A percentile compares a stretch with the other conserved stretches of the same genome.
Conservation (phyloP, 2,113 vertebrate species). For the Ancistrus triradiatus region DNA sequence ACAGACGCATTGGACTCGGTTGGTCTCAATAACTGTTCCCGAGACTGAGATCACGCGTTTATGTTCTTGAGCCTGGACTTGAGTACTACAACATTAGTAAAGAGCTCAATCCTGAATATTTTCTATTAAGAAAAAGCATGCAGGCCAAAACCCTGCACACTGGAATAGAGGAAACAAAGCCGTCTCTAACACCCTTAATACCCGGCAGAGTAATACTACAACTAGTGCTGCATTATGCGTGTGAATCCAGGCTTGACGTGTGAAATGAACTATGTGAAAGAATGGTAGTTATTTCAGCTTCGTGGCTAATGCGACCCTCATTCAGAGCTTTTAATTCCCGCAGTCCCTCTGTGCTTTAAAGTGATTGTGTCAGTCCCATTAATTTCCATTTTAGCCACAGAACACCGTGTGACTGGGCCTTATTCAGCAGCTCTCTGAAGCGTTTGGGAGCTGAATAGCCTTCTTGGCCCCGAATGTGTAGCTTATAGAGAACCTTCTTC, state of each 20-base stretch:
- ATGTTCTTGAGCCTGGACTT: too few species aligned
- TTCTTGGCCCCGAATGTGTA: not conserved
- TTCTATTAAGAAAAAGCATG: not conserved
- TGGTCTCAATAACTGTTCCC: too few species aligned
- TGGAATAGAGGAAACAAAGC: too few species aligned
- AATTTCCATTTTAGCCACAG: slow-evolving; percentile 9
- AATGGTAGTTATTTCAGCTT: not conserved
- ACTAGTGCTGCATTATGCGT: too few species aligned
- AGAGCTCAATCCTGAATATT: too few species aligned
- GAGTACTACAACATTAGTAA: too few species aligned
- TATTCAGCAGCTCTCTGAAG: slow-evolving; percentile 4
- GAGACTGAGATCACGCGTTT: too few species aligned
- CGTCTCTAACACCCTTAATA: too few species aligned
- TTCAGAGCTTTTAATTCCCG: not conserved
- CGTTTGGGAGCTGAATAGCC: slow-evolving; percentile 11
- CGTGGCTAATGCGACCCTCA: not conserved
- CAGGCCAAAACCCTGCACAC: not conserved
- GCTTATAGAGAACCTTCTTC: not conserved
- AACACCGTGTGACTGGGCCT: not conserved
- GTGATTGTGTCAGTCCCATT: slow-evolving; percentile 6
- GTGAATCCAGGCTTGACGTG: too few species aligned
- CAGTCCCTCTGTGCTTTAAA: slow-evolving; percentile 3
- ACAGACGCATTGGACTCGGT: too few species aligned
- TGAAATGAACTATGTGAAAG: not conserved
- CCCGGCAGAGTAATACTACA: too few species aligned